These are phyloP conservation scores for Magallana nippona DNA, from an alignment of 2,888 invertebrate genomes.

Conservation along the genomic window DNA sequence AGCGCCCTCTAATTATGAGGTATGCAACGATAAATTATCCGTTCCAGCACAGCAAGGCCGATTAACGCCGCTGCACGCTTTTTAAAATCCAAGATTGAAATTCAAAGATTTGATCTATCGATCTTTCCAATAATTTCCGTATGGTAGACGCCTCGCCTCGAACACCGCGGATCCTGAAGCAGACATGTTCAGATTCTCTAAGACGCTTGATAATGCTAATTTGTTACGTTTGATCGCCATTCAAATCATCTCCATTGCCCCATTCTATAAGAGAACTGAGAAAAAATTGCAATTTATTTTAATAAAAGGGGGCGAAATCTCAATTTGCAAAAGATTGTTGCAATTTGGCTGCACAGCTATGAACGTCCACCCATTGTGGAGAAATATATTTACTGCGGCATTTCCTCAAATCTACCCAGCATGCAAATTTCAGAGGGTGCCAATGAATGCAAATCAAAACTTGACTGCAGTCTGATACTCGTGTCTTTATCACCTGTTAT, in stretches of 20 bases:
- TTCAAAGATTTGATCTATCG: not conserved
- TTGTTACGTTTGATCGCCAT: slow-evolving; percentile 17
- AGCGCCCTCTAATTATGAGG: not conserved
- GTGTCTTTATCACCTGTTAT: not conserved
- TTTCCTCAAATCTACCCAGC: slow-evolving; percentile 8
- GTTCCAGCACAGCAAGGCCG: not conserved
- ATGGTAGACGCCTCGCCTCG: not conserved
- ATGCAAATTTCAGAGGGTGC: not conserved
- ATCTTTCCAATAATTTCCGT: not conserved
- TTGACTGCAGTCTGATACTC: not conserved
- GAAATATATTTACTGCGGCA: not conserved
- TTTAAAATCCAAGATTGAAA: not conserved
- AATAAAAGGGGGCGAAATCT: not conserved
- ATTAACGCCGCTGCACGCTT: slow-evolving; percentile 14
- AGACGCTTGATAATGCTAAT: slow-evolving; percentile 10
- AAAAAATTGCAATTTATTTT: slow-evolving; percentile 11
- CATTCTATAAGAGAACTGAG: not conserved
- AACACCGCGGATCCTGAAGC: not conserved
- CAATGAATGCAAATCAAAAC: slow-evolving; percentile 11
- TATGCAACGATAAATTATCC: not conserved
- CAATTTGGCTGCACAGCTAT: slow-evolving; percentile 7
- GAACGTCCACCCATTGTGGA: not conserved
- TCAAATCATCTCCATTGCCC: slow-evolving; percentile 4
- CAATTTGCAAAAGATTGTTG: not conserved
- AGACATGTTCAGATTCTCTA: not conserved